phyloP scores from a whole-genome alignment of 2,888 invertebrate species.

The Nasonia oneida region DNA sequence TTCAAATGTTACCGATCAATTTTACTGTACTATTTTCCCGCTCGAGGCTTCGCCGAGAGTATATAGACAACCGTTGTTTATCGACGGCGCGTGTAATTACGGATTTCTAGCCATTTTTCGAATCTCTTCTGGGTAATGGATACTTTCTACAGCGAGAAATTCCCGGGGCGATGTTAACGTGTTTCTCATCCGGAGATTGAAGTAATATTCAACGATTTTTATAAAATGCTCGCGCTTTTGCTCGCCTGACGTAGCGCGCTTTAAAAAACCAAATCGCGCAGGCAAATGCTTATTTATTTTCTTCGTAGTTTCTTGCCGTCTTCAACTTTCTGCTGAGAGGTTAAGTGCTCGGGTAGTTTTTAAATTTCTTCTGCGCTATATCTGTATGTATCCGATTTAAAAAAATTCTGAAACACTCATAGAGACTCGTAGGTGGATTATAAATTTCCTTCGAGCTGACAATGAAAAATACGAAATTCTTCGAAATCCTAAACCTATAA shows the following conservation, averaged over 20 bases:
- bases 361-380: too few relatives aligned
- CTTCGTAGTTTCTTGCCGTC: too few relatives aligned
- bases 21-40: neutral
- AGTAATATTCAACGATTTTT: neutral
- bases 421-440: too few relatives aligned
- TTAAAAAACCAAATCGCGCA: too few relatives aligned
- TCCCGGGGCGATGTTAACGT: neutral
- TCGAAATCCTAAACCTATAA: neutral
- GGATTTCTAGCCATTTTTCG: neutral
- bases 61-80: neutral
- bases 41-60: neutral
- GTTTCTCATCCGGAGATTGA: neutral
- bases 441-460: too few relatives aligned
- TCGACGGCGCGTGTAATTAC: neutral
- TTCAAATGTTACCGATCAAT: neutral
- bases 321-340: too few relatives aligned
- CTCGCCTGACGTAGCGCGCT: too few relatives aligned
- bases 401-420: too few relatives aligned
- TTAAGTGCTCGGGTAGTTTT: too few relatives aligned
- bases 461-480: neutral
- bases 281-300: too few relatives aligned
- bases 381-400: too few relatives aligned
- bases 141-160: neutral
- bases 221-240: neutral
- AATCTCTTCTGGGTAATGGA: neutral